Evolutionary conservation across 1,140 invertebrate species (phyloP).

Genomic region (Drosophila melanogaster): DNA sequence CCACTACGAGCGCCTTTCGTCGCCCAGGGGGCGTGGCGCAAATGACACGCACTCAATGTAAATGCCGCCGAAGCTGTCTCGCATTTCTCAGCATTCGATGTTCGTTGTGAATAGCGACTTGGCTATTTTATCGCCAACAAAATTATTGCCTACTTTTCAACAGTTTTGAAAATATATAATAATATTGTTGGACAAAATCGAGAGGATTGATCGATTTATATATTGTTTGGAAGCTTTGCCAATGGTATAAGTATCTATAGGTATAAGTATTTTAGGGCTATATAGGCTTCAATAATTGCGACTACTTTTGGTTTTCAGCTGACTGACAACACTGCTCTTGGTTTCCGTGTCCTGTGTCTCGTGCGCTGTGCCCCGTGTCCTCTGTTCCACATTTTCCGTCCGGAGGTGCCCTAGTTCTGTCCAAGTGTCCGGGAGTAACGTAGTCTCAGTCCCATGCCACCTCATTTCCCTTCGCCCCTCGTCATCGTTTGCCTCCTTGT

Average conservation of each 20-base stretch:
- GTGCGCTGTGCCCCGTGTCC: conserved; percentile 17
- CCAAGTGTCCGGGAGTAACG: conserved; percentile 11
- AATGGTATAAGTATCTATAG: no score
- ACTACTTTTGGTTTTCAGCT: neutral
- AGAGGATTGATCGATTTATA: no score
- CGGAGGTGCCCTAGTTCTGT: conserved; percentile 21
- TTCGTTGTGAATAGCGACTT: neutral
- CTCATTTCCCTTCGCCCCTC: conserved; percentile 8
- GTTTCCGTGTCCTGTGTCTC: neutral
- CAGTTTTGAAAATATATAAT: no score
- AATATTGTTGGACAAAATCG: neutral
- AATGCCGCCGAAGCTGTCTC: conserved; percentile 40
- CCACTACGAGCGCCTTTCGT: neutral
- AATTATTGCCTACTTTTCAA: neutral
- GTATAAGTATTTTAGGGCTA: no score
- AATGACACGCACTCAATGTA: conserved; percentile 56
- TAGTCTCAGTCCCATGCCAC: neutral
- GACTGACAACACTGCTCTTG: neutral
- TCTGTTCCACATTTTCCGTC: neutral
- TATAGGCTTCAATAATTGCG: no score
- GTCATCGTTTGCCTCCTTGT: neutral
- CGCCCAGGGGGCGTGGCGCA: conserved; percentile 23
- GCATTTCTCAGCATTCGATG: conserved; percentile 3
- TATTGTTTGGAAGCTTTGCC: no score
- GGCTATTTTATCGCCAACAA: neutral